Conservation (phyloP, 2,888 invertebrate genomes). For the Macrophya annulata region DNA sequence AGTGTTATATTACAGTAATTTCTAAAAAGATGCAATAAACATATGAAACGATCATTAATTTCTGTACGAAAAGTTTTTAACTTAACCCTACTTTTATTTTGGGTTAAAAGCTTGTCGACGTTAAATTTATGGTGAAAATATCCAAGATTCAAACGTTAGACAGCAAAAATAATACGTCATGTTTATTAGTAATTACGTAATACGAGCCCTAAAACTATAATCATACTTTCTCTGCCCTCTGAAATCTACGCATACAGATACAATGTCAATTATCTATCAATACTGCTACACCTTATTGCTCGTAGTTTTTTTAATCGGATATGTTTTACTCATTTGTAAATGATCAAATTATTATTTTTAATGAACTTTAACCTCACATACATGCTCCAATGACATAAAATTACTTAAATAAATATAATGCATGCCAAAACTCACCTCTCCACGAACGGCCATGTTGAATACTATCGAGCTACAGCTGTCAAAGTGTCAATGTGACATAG, state of each 20-base stretch:
- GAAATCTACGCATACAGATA: slow-evolving; percentile 46
- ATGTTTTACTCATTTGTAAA: not conserved
- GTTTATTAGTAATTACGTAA: slow-evolving; percentile 67
- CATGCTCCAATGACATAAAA: slow-evolving; percentile 41
- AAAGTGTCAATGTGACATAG: slow-evolving; percentile 47
- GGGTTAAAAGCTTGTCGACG: slow-evolving; percentile 6
- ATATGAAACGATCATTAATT: slow-evolving; percentile 2
- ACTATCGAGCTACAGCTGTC: slow-evolving; percentile 53
- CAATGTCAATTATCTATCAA: slow-evolving; percentile 19
- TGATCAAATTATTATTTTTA: not conserved
- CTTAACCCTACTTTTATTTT: slow-evolving; percentile 54
- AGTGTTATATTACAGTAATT: slow-evolving; percentile 42
- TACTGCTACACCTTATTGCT: not conserved
- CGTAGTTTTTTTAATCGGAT: not conserved
- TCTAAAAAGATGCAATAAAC: slow-evolving; percentile 46
- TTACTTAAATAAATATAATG: slow-evolving; percentile 60
- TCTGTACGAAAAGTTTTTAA: not conserved
- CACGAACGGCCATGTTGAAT: slow-evolving; percentile 57
- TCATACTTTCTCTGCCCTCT: slow-evolving; percentile 50
- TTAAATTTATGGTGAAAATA: not conserved
- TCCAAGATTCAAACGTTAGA: not conserved
- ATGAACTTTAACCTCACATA: slow-evolving; percentile 13
- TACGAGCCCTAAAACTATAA: slow-evolving; percentile 54
- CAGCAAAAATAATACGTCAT: slow-evolving; percentile 51
- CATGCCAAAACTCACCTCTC: slow-evolving; percentile 65